These are phyloP conservation scores for Nymphalis polychloros DNA, from an alignment of 2,888 invertebrate species.

Conservation along the genomic window DNA sequence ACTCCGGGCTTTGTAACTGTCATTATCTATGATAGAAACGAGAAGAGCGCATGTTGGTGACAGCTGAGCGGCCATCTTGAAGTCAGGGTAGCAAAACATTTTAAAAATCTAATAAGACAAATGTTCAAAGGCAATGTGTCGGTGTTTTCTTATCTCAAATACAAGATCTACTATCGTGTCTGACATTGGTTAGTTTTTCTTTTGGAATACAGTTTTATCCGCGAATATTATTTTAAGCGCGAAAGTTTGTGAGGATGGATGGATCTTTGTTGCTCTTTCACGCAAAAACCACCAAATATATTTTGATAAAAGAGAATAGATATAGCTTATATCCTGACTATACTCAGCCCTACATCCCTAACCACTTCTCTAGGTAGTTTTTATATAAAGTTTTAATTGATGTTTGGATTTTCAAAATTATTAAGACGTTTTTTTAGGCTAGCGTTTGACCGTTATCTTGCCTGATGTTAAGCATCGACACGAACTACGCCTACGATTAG, in stretches of 20 bases:
- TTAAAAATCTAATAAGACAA: constrained; percentile 19
- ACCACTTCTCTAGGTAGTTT: no score
- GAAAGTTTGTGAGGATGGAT: no score
- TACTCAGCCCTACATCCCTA: no score
- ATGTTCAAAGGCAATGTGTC: constrained; percentile 1
- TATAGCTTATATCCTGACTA: no score
- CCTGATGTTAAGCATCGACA: no score
- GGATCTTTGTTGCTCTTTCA: no score
- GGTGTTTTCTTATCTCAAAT: background rate
- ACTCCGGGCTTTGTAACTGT: constrained; percentile 15
- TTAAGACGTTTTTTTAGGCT: no score
- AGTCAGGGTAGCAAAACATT: constrained; percentile 22
- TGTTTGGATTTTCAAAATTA: background rate
- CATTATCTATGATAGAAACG: constrained; percentile 26
- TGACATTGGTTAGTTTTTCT: background rate
- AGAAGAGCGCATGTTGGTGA: constrained; percentile 23
- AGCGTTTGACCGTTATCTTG: no score
- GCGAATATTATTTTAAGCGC: background rate
- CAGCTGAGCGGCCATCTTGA: constrained; percentile 22
- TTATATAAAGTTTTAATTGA: background rate
- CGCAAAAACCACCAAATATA: no score
- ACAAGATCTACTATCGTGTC: background rate
- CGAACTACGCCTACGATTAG: no score
- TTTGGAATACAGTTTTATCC: background rate
- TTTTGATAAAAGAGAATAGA: no score